A percentile compares a stretch with the other conserved stretches of the same genome.
Conservation (phyloP, 2,113 vertebrate species). For the Sphaerodactylus townsendi region DNA sequence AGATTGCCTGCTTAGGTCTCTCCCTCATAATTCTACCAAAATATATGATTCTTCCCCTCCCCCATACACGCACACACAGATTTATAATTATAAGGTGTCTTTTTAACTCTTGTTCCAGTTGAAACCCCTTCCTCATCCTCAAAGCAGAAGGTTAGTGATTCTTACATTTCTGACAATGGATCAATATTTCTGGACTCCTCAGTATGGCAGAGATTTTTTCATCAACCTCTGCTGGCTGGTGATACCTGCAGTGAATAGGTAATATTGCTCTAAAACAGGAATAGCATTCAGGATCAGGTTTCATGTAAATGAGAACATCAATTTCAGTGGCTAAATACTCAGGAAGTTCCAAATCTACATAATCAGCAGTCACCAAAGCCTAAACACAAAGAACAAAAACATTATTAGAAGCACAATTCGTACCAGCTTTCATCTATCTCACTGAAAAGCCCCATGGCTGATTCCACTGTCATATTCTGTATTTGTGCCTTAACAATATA, state of each 20-base stretch:
- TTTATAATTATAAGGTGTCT: not conserved
- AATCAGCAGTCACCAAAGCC: slow-evolving; percentile 78
- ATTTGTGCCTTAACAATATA: not conserved
- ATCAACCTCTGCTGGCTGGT: slow-evolving; percentile 69
- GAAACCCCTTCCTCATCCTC: not conserved
- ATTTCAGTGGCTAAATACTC: slow-evolving; percentile 79
- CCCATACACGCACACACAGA: too few relatives aligned
- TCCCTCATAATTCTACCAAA: not conserved
- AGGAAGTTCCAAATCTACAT: slow-evolving; percentile 84
- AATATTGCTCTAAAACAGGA: slow-evolving; percentile 68
- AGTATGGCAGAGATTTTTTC: slow-evolving; percentile 61
- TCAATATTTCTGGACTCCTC: slow-evolving; percentile 78
- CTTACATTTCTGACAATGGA: slow-evolving; percentile 76
- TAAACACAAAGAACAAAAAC: slow-evolving; percentile 49
- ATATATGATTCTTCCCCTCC: not conserved
- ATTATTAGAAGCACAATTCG: fast-evolving
- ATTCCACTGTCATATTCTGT: not conserved
- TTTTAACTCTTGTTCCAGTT: not conserved
- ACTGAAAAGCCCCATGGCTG: not conserved
- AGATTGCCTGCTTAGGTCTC: fast-evolving
- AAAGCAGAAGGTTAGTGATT: fast-evolving
- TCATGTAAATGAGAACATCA: slow-evolving; percentile 76
- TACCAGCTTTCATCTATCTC: not conserved
- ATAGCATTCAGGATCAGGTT: slow-evolving; percentile 43
- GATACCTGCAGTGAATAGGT: slow-evolving; percentile 89